These are phyloP conservation scores for Anthoscopus minutus DNA, from an alignment of 2,113 vertebrate genomes.

Conservation along the genomic window DNA sequence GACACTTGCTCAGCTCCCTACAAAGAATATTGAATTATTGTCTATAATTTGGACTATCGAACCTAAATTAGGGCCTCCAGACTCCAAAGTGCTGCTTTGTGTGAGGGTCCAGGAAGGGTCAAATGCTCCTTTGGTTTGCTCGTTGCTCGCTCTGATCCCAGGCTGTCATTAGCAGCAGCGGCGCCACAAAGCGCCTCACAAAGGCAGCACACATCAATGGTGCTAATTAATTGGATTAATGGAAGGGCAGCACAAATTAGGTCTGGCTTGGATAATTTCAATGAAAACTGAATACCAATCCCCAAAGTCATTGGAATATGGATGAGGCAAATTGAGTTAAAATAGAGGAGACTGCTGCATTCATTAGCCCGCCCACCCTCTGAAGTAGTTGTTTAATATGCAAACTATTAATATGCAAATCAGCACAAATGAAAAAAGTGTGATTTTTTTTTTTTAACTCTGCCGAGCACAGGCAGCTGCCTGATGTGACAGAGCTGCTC, in stretches of 20 bases:
- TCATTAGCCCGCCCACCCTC: constrained; percentile 97
- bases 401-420: constrained; percentile 99
- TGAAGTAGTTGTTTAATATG: constrained; percentile 97
- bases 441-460: constrained; percentile 67
- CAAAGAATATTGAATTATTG: constrained; percentile 46
- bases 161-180: constrained; percentile 70
- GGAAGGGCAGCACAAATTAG: constrained; percentile 87
- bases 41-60: constrained; percentile 42
- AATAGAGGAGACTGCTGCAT: constrained; percentile 90
- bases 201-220: constrained; percentile 84
- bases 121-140: constrained; percentile 67
- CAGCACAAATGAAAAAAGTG: constrained; percentile 79
- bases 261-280: constrained; percentile 85
- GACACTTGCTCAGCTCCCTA: constrained; percentile 3
- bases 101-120: constrained; percentile 51
- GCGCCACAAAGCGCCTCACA: constrained; percentile 83
- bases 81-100: constrained; percentile 26
- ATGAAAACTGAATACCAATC: constrained; percentile 85
- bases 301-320: constrained; percentile 89
- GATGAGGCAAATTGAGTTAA: constrained; percentile 98
- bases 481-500: constrained; percentile 38
- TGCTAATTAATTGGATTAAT: constrained; percentile 99
- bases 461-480: constrained; percentile 81
- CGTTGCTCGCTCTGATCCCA: constrained; percentile 64
- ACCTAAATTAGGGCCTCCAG: constrained; percentile 17